Conservation (phyloP, 2,888 invertebrate species). For the Drosophila pseudotalamancana region DNA sequence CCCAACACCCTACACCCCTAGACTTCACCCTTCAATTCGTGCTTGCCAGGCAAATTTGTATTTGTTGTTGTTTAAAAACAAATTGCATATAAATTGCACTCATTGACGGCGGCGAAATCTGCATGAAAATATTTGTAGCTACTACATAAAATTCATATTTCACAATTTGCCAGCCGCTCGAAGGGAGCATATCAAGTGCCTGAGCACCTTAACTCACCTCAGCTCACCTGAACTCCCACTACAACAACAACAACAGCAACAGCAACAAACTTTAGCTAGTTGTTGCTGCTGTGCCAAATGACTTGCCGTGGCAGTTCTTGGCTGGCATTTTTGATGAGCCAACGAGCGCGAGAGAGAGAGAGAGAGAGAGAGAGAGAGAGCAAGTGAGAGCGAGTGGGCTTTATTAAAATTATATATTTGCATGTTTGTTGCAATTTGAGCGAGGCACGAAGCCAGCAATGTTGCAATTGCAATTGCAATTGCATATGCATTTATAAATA, state of each 20-base stretch:
- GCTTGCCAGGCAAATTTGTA: conserved; percentile 39
- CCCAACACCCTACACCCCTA: too few relatives aligned
- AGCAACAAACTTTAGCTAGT: conserved; percentile 40
- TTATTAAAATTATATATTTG: conserved; percentile 79
- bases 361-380: background rate
- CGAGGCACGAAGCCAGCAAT: conserved; percentile 51
- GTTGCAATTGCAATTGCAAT: conserved; percentile 40
- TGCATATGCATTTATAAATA: conserved; percentile 77
- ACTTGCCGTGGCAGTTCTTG: conserved; percentile 59
- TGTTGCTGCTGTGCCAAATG: conserved; percentile 54
- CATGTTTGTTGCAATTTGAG: conserved; percentile 77
- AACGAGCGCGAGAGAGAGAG: background rate
- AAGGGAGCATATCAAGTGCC: conserved; percentile 40
- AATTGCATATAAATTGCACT: conserved; percentile 78
- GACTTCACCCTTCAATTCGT: conserved; percentile 2
- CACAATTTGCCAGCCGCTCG: conserved; percentile 49
- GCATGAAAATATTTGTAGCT: conserved; percentile 66
- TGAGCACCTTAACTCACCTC: background rate
- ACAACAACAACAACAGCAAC: conserved; percentile 37
- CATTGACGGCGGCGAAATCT: conserved; percentile 68
- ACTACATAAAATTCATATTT: conserved; percentile 67
- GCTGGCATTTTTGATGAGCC: conserved; percentile 76
- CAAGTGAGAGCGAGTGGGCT: conserved; percentile 41
- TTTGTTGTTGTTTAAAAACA: conserved; percentile 41
- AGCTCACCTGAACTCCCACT: conserved; percentile 30